Evolutionary conservation across 2,888 invertebrate species (phyloP), one percentile per base, ranked within the genome.

Genomic region (Agrochola circellaris): DNA sequence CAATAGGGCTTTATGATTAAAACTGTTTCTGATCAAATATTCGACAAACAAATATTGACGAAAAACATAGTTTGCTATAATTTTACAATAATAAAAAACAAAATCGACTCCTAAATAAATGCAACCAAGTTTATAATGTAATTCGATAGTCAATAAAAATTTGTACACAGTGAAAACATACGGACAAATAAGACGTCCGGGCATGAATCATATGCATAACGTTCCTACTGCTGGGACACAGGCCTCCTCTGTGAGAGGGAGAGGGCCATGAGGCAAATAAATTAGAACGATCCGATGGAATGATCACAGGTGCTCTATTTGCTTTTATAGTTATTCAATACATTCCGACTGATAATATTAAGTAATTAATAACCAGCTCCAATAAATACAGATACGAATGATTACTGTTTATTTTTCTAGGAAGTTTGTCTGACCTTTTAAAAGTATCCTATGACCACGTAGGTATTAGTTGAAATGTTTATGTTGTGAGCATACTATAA

Each of bases 81-180:
- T 34, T 34, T n/a, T n/a, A 67, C 20, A 60, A 34, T 23, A 51
- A 67, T 7, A 54, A 54, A 20, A 68, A 58, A 66, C 1, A 11
- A 54, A 73, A 69, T 73, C n/a, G 54, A 30, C 45, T 34, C n/a
- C 17, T 48, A 54, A 77, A 77, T 80, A 77, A 68, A 65, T 72
- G 58, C 56, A 68, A 68, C 34, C 17, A 74, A 67, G 13, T 58
- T 51, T 73, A 34, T 38, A 38, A 38, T 34, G 58, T 42, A 30
- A 70, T 67, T 58, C 34, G 20, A 61, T 67, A 56, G 15, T 34
- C 66, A 58, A 73, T 71, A 30, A 68, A 23, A 48, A 23, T 64
- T 71, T 79, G 62, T 71, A 61, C 42, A 69, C 2, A n/a, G 17
- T 72, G 74, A 15, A 73, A 81, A 77, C 62, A 73, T 34, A 81